Base-by-base conservation (phyloP, 2,113 vertebrate species). In the Calidris pugnax region DNA sequence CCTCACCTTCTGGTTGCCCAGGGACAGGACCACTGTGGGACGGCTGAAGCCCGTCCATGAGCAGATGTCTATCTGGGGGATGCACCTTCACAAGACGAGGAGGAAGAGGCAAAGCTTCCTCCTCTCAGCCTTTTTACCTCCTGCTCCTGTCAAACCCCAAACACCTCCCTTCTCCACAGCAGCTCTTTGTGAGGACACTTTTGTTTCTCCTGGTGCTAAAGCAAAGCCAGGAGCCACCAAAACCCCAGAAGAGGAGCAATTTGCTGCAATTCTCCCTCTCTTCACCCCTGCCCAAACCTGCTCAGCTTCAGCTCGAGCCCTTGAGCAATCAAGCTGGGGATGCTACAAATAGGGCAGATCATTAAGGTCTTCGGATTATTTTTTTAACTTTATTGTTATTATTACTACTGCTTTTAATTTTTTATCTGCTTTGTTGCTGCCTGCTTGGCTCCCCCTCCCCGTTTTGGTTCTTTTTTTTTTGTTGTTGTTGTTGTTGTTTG, bases 11-110 rank as follows among this genome's bases (percentile, higher is more conserved):
- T 19, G 48, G 18, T 1, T 9, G 14, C 35, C 57, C 72, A 12
- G 4, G 9, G 1, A 4, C 41, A 39, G 57, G 30, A 13, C 28
- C 1, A 1, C 13, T 11, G 0, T 4, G 67, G 48, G 43, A 27
- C 0, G 6, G 15, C 22, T 10, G 32, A 41, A 41, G 32, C 8
- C 45, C 8, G 7, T 2, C 33, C 2, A 1, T 9, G 32, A 64
- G 33, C 27, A n/a, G 30, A 26, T 6, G n/a, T 1, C 1, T 4
- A 5, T 3, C 35, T 22, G 12, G 35, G 11, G 33, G 18, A 4
- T 0, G 1, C 18, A 16, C 23, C 33, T 66, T 16, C 43, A n/a
- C 56, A 4, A 23, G 10, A 16, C 1, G 0, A 72, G 62, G 45
- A 82, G 23, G 57, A 63, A 27, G 50, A 85, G 41, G 33, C 9